These are phyloP conservation scores for Genyomyrus donnyi DNA, from an alignment of 2,113 vertebrate species.

Conservation along the genomic window DNA sequence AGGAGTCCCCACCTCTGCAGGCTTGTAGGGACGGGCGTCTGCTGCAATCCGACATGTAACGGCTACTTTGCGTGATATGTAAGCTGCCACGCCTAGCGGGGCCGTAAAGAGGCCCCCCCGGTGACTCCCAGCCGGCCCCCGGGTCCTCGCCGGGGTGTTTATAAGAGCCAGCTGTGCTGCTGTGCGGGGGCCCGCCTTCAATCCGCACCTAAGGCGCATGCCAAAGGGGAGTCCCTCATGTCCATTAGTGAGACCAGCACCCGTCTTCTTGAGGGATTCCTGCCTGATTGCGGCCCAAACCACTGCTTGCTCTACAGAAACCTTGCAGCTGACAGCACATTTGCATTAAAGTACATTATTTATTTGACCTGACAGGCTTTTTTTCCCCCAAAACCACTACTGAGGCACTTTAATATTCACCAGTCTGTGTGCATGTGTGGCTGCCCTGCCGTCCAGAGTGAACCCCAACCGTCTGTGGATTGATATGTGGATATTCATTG, in stretches of 20 bases:
- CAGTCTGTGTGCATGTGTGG: not conserved
- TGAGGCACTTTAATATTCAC: not conserved
- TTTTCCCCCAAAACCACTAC: not conserved
- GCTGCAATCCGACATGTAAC: not conserved
- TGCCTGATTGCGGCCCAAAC: not conserved
- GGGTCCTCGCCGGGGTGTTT: not conserved
- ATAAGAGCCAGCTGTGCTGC: constrained; percentile 4
- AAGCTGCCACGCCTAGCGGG: not conserved
- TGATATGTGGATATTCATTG: not conserved
- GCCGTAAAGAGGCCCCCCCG: not conserved
- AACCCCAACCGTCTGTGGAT: not conserved
- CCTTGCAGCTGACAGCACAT: not conserved
- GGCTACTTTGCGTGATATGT: not conserved
- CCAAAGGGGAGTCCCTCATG: too few relatives aligned
- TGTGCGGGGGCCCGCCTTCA: too few relatives aligned
- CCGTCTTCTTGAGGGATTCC: not conserved
- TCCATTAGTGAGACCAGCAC: not conserved
- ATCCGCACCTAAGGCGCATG: not conserved
- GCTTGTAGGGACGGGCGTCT: not conserved
- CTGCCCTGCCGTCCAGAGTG: not conserved
- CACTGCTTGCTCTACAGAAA: not conserved
- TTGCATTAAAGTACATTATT: constrained; percentile 6
- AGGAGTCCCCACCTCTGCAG: not conserved
- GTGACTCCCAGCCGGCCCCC: not conserved
- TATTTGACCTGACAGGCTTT: not conserved